A percentile compares a stretch with the other conserved stretches of the same genome.
phyloP scores from a whole-genome alignment of 2,113 vertebrate species.

The Pachycephala philippinensis region DNA sequence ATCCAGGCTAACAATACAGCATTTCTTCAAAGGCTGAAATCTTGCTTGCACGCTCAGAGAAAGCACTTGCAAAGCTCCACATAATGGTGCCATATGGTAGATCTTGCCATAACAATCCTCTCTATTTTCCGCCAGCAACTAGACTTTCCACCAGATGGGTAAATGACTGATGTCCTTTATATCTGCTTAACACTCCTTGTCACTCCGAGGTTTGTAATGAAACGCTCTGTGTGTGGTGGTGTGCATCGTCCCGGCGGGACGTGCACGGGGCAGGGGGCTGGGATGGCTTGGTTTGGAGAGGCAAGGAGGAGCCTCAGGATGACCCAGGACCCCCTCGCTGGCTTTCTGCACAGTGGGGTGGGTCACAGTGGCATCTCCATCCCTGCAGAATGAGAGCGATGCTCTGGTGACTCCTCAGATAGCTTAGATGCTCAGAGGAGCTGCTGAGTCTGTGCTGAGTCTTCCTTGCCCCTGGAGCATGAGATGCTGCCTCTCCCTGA shows the following conservation, averaged over 20 bases:
- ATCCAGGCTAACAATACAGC: constrained; percentile 24
- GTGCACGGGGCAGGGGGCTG: rapidly evolving
- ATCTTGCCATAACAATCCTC: constrained; percentile 39
- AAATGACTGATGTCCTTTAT: constrained; percentile 42
- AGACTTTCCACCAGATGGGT: constrained; percentile 35
- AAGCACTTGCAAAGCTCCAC: constrained; percentile 37
- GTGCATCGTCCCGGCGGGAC: rapidly evolving
- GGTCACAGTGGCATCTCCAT: neutral
- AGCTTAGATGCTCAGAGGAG: neutral
- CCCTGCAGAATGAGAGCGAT: neutral
- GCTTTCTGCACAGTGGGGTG: neutral
- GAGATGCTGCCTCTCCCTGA: neutral
- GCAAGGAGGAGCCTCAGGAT: neutral
- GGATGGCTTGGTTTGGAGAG: neutral
- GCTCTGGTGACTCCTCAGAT: neutral
- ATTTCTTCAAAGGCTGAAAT: constrained; percentile 36
- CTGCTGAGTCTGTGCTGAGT: neutral
- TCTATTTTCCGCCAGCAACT: constrained; percentile 7
- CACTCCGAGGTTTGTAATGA: neutral
- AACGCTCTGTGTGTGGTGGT: neutral
- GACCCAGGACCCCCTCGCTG: neutral
- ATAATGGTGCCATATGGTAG: constrained; percentile 56
- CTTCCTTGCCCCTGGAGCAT: neutral
- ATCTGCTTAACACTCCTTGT: constrained; percentile 39
- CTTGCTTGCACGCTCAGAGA: constrained; percentile 23